Evolutionary conservation across 2,888 invertebrate genomes (phyloP).

Genomic region (Mesorhabditis belari): DNA sequence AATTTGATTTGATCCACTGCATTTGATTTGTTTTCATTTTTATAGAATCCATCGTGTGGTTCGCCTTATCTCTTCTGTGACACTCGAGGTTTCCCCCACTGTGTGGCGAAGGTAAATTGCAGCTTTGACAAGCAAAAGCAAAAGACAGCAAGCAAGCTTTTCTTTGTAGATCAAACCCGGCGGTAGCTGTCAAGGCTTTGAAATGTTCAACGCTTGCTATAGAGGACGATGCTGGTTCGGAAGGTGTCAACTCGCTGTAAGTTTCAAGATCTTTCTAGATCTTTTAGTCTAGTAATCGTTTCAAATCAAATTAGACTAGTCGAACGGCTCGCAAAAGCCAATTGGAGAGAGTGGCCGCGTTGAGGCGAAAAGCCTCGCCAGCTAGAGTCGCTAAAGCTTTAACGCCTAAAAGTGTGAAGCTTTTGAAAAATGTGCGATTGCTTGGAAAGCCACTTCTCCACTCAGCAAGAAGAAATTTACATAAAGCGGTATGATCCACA

Average conservation of each 20-base stretch:
- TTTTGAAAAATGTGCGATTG: too few species aligned
- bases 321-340: background rate
- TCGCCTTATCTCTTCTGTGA: slow-evolving; percentile 49
- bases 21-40: background rate
- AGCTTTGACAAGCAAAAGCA: background rate
- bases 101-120: slow-evolving; percentile 39
- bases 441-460: too few species aligned
- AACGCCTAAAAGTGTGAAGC: too few species aligned
- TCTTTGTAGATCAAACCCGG: slow-evolving; percentile 32
- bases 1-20: too few species aligned
- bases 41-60: slow-evolving; percentile 39
- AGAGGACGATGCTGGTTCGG: slow-evolving; percentile 47
- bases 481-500: too few species aligned
- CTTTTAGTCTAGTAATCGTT: background rate
- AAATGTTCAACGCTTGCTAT: slow-evolving; percentile 45
- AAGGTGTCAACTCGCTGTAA: slow-evolving; percentile 36
- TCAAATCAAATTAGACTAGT: background rate
- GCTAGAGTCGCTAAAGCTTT: too few species aligned
- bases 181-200: slow-evolving; percentile 47
- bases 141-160: too few species aligned
- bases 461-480: too few species aligned
- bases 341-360: background rate
- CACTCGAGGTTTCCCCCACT: slow-evolving; percentile 45
- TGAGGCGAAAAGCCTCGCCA: too few species aligned
- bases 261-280: too few species aligned